Conservation (phyloP, 2,113 vertebrate species). For the Nothocercus nigrocapillus region DNA sequence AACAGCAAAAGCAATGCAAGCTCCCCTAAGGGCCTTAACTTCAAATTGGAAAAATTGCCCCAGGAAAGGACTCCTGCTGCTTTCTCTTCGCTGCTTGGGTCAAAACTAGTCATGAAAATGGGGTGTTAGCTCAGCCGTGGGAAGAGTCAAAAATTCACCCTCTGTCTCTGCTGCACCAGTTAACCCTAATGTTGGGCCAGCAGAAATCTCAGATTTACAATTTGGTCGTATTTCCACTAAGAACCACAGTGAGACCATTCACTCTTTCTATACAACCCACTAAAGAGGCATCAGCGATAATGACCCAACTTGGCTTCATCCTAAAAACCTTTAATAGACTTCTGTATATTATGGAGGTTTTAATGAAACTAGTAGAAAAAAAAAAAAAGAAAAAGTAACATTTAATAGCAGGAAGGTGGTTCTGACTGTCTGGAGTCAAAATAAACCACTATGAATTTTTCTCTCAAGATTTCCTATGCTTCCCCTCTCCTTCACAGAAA, state of each 20-base stretch:
- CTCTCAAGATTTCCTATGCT: background rate
- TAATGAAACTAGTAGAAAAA: background rate
- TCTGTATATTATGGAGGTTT: slow-evolving; percentile 11
- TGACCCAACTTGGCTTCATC: slow-evolving; percentile 24
- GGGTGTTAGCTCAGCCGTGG: background rate
- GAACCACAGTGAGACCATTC: background rate
- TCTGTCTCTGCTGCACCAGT: background rate
- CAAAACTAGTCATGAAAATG: background rate
- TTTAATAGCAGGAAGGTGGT: accelerated
- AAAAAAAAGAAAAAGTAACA: background rate
- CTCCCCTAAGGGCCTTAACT: background rate
- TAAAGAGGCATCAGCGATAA: slow-evolving; percentile 36
- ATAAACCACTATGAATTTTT: background rate
- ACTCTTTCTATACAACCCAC: slow-evolving; percentile 19
- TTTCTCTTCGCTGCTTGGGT: accelerated
- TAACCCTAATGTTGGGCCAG: background rate
- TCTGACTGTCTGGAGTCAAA: background rate
- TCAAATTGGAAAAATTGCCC: background rate
- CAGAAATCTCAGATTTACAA: background rate
- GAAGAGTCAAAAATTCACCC: background rate
- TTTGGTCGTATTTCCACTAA: background rate
- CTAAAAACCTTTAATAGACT: slow-evolving; percentile 27
- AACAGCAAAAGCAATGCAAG: accelerated
- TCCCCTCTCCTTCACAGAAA: background rate
- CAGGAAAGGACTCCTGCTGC: background rate